Evolutionary conservation across 2,113 vertebrate genomes (phyloP), one percentile per base, ranked within the genome.

Genomic region (mouse (Mus musculus)): DNA sequence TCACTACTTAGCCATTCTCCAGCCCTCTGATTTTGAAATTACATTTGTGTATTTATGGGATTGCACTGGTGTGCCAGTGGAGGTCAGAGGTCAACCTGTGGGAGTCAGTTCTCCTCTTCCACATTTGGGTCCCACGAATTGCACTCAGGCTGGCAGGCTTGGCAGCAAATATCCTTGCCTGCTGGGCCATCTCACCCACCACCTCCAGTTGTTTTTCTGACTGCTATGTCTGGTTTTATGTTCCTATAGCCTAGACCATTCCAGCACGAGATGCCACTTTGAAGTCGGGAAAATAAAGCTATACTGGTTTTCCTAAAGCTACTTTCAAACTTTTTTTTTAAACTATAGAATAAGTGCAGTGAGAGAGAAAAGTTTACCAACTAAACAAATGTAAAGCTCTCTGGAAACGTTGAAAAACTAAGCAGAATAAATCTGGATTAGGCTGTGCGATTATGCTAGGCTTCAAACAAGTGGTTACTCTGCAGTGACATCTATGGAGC

Each of bases 311-410:
- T 93, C 95, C 96, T 95, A 97, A 97, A 97, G 98, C 93, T 98
- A 95, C 97, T 97, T 98, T 86, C 89, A 98, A 98, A 95, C 80
- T 89, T 94, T 97, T 98, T 49, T 98, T 97, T 42, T 10, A 42
- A 46, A 95, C 80, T 97, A 10, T 36, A 94, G 97, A 98, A 94
- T 97, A 97, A 98, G 93, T 77, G 92, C 90, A 98, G 78, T 92
- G 89, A 97, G 93, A 88, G 92, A 91, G 65, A 96, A 69, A 96
- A 71, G 88, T 56, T 72, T 96, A 72, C 49, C 76, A 88, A 89
- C 30, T 24, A 17, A 87, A 49, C 36, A 76, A 72, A 82, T 65
- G 42, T 52, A 93, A 19, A 73, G 54, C 75, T 97, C 78, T 95
- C 87, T 26, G 13, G 81, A 71, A 97, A 87, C 0, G n/a, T 1